Percentiles rank a stretch among this genome's conserved stretches.
Conservation (phyloP, 2,888 invertebrate genomes). For the Hemaris fuciformis region DNA sequence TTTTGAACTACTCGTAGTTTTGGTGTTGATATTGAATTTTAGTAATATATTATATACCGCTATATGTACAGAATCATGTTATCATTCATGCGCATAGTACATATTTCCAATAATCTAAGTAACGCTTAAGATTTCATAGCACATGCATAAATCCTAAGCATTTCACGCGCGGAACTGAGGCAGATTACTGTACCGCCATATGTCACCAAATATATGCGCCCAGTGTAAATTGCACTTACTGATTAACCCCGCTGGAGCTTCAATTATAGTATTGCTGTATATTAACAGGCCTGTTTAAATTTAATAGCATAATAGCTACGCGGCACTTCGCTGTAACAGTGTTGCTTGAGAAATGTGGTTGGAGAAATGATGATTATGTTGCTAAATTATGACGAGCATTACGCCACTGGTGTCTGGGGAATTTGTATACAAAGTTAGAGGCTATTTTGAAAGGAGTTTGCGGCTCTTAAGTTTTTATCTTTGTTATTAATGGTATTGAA, state of each 20-base stretch:
- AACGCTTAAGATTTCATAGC: not conserved
- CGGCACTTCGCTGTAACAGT: not conserved
- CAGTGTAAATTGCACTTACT: conserved; percentile 4
- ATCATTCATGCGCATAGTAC: too few species aligned
- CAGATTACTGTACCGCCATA: conserved; percentile 15
- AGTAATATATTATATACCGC: too few species aligned
- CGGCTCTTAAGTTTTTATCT: not conserved
- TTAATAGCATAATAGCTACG: conserved; percentile 2
- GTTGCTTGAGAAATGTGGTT: not conserved
- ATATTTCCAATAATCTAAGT: not conserved
- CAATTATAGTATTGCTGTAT: conserved; percentile 5
- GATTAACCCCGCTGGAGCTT: conserved; percentile 11
- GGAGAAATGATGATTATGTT: conserved; percentile 10
- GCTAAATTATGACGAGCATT: not conserved
- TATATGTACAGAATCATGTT: too few species aligned
- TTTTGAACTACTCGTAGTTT: too few species aligned
- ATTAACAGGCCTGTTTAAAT: not conserved
- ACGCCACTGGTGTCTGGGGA: not conserved
- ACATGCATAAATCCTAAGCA: not conserved
- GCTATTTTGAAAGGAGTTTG: not conserved
- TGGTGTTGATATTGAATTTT: too few species aligned
- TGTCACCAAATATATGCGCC: conserved; percentile 16
- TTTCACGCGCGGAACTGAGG: not conserved
- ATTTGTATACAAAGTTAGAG: conserved; percentile 2
- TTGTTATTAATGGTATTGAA: not conserved